Base-by-base conservation (phyloP, 2,113 vertebrate species). In the Capra hircus region DNA sequence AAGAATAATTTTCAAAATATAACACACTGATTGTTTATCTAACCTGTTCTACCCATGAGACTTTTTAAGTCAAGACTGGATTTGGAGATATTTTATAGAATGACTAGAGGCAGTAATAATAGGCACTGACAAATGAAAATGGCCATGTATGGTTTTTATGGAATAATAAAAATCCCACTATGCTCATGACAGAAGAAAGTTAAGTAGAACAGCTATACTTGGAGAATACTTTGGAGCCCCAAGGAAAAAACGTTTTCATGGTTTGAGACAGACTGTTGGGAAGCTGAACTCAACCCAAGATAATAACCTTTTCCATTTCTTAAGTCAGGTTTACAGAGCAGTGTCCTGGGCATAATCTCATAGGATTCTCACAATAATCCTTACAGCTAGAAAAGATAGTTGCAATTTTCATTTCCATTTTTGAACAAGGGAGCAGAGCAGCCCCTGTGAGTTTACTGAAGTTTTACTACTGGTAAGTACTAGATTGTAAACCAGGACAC, bases 1-100 rank as follows among this genome's bases (percentile, higher is more conserved):
- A 92, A 91, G 50, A 96, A 77, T 80, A 93, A 92, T 95, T 91
- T 92, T 27, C 48, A 95, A 91, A 96, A 90, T 91, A 27, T 64
- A 48, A 57, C 19, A 86, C n/a, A 67, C 43, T 77, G 45, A 95
- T 59, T 94, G 40, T 90, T 96, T 36, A 53, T 30, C 45, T 86
- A 60, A 52, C 59, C 23, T 94, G 77, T 62, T 92, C 19, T 0
- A 77, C 50, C 11, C 59, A 88, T 85, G 64, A 77, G 64, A 93
- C 43, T 83, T 95, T 59, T 33, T 71, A 45, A 96, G 53, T 93
- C 33, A 88, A 92, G 85, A 60, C 28, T 64, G 40, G 33, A 11
- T 84, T 95, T 95, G 82, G 84, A 52, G 82, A 45, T 93, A 52
- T 55, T 95, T 96, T 82, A 16, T 67, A 19, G 43, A 96, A 81